These are phyloP conservation scores for Miniopterus natalensis DNA, from an alignment of 2,113 vertebrate genomes.

Conservation along the genomic window DNA sequence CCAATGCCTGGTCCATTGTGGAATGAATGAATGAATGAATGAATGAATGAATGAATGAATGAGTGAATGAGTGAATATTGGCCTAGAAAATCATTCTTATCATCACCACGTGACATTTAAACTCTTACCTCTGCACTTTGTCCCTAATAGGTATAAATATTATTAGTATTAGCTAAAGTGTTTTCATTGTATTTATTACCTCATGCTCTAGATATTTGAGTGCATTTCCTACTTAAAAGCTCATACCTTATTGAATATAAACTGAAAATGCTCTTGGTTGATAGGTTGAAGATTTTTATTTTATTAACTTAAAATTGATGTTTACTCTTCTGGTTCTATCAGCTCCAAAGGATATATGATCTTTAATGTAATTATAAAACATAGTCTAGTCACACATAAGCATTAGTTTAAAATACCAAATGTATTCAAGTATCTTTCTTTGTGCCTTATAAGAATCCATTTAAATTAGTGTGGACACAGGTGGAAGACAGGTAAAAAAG, in stretches of 20 bases:
- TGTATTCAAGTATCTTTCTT: slow-evolving; percentile 26
- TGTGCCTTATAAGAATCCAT: not conserved
- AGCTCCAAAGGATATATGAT: not conserved
- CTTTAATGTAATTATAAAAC: not conserved
- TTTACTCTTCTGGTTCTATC: not conserved
- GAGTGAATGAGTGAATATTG: not conserved
- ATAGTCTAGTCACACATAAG: not conserved
- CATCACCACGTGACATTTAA: not conserved
- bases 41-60: not conserved
- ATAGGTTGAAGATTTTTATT: slow-evolving; percentile 12
- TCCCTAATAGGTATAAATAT: not conserved
- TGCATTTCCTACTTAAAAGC: not conserved
- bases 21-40: not conserved
- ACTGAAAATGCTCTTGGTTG: not conserved
- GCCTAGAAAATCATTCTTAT: not conserved
- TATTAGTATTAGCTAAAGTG: not conserved
- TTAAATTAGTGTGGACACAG: slow-evolving; percentile 26
- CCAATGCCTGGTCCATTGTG: not conserved
- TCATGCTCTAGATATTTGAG: not conserved
- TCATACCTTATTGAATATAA: slow-evolving; percentile 6
- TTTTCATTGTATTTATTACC: not conserved
- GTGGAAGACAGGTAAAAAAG: slow-evolving; percentile 35
- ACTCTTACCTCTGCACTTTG: not conserved
- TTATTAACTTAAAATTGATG: not conserved
- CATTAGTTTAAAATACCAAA: slow-evolving; percentile 17